Conservation (phyloP, 2,888 invertebrate species). For the Andrena minutula region DNA sequence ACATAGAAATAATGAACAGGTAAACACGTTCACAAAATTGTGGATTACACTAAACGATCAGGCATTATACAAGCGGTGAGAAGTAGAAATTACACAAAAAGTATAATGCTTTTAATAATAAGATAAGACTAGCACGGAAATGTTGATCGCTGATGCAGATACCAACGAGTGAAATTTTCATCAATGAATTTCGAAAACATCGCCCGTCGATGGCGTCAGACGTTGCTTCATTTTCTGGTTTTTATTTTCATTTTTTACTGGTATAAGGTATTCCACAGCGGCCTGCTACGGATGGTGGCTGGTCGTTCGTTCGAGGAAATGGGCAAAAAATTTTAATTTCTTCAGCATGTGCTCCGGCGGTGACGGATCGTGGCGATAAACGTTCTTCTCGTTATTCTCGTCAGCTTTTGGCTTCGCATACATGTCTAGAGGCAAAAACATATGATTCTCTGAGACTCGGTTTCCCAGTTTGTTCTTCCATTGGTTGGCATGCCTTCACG, state of each 20-base stretch:
- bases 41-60: too few relatives aligned
- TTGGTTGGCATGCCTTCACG: conserved; percentile 26
- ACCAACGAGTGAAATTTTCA: conserved; percentile 56
- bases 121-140: conserved; percentile 8
- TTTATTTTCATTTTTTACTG: conserved; percentile 45
- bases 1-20: too few relatives aligned
- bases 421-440: conserved; percentile 52
- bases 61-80: not conserved
- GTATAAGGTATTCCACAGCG: conserved; percentile 35
- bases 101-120: not conserved
- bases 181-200: conserved; percentile 52
- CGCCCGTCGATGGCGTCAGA: conserved; percentile 35
- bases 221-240: conserved; percentile 31
- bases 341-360: conserved; percentile 78
- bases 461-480: conserved; percentile 42
- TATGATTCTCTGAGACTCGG: conserved; percentile 52
- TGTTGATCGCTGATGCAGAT: conserved; percentile 4
- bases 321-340: conserved; percentile 79
- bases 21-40: too few relatives aligned
- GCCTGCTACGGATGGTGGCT: conserved; percentile 45
- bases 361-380: conserved; percentile 76
- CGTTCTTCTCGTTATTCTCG: conserved; percentile 60
- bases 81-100: not conserved
- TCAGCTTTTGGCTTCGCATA: conserved; percentile 35
- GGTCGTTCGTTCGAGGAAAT: conserved; percentile 59